Base-by-base conservation (phyloP, 2,797 vertebrate species). In the Poeciliopsis presidionis region DNA sequence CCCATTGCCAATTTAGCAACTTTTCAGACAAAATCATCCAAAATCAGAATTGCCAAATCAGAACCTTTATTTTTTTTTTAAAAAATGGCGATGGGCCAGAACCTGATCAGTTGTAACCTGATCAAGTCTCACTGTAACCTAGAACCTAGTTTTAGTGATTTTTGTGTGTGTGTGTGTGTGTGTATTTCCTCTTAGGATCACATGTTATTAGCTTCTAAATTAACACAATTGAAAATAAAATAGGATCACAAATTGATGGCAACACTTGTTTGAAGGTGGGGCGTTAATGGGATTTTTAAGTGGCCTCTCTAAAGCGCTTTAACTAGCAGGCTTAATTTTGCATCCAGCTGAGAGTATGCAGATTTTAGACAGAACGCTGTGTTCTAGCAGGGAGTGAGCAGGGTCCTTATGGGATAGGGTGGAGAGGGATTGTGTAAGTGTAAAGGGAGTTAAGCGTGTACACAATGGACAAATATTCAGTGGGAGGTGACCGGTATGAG, bases 351-450 rank as follows among this genome's bases (percentile, higher is more conserved):
- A 41, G 22, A 20, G 41, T 9, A 65, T 39, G 61, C 33, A 65
- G 61, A 65, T 65, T 67, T 80, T 81, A 22, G 18, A 46, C 43
- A 75, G 55, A 75, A 73, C 69, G 53, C 7, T 5, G 22, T 45
- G 61, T 80, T 85, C 14, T 55, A 46, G 75, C 77, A 2, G 25
- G 57, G 63, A 33, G 28, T 22, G 78, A 84, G 73, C 13, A 14
- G 9, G 72, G 45, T 70, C 49, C 71, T 63, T 47, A 25, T 79
- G 69, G 63, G 45, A 84, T 61, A 65, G 63, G 78, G 70, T 73
- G 84, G 76, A 72, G 61, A 61, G 55, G 55, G 45, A 53, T 41
- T 25, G 30, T 78, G 41, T 53, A 41, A 71, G 79, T 61, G 57
- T 22, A 1, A 76, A 69, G 12, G 63, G 47, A 76, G 69, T 71